Conservation (phyloP, 2,113 vertebrate genomes). For the Anseranas semipalmata region DNA sequence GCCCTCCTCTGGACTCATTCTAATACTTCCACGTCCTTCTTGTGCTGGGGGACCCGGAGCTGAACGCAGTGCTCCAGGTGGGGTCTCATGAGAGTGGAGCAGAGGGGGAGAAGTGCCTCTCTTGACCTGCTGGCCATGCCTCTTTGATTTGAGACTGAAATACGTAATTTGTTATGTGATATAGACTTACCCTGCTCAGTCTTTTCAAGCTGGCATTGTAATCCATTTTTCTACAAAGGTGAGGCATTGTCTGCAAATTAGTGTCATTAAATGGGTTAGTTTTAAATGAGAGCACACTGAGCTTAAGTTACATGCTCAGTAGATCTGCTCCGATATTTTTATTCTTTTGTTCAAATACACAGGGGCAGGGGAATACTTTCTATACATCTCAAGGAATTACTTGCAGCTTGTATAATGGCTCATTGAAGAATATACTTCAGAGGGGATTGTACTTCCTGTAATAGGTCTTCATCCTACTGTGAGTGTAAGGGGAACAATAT, state of each 20-base stretch:
- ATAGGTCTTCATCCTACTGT: not conserved
- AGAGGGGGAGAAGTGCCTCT: not conserved
- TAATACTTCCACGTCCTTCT: not conserved
- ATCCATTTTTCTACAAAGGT: constrained; percentile 41
- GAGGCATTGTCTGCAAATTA: constrained; percentile 44
- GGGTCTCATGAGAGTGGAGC: not conserved
- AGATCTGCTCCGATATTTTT: constrained; percentile 20
- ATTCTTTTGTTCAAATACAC: not conserved
- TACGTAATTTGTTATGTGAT: not conserved
- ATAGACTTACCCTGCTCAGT: not conserved
- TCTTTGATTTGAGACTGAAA: not conserved
- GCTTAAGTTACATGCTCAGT: not conserved
- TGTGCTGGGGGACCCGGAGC: not conserved
- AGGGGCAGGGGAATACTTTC: not conserved
- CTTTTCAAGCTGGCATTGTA: not conserved
- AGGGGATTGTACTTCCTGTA: not conserved
- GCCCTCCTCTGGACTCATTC: not conserved
- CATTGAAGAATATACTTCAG: not conserved
- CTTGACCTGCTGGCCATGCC: not conserved
- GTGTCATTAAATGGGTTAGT: constrained; percentile 12
- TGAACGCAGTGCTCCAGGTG: not conserved
- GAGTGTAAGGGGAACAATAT: not conserved
- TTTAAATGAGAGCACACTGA: constrained; percentile 12
- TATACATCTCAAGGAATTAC: not conserved
- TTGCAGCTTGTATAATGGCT: not conserved